Base-by-base conservation (phyloP, 2,113 vertebrate species). In the Numenius arquata region DNA sequence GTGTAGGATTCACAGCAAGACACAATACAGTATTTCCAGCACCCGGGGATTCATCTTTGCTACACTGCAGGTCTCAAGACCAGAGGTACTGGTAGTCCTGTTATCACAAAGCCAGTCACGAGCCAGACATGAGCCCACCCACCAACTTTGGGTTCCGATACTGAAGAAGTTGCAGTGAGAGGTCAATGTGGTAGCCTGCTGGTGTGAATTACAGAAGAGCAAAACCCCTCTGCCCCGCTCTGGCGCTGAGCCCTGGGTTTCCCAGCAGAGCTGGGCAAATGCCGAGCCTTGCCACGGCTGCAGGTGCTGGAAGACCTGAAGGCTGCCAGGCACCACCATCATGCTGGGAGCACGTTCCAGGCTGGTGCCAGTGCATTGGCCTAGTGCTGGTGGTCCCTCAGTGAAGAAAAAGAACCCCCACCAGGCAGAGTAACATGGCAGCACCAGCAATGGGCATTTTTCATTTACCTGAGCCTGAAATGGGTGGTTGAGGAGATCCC, bases 241-340 rank as follows among this genome's bases (percentile, higher is more conserved):
- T 19, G 41, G 29, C n/a, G 1, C 30, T 15, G 22, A 88, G 27
- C 22, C 19, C 5, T 9, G 7, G 5, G 11, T 38, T 16, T 47
- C 5, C 41, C 50, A 40, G 40, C 30, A 77, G 36, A 73, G 29
- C 22, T 32, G 19, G 45, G 40, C 5, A 17, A 43, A 55, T 13
- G 11, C 26, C 1, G 2, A 75, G 45, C 47, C 12, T 36, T n/a
- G 47, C 58, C 48, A 38, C 27, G 20, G 9, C n/a, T 45, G n/a
- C 1, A 3, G 14, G 22, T 72, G 48, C 40, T 66, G 29, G 15
- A 59, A 45, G 36, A 47, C 15, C 19, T 26, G 43, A 15, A 34
- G 34, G 20, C 22, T 67, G 21, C 36, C 15, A 0, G 7, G 62
- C 22, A 75, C 12, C 32, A 32, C n/a, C 21, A 1, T 2, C 14